Conservation (phyloP, 2,113 vertebrate genomes). For the Tamias sibiricus region DNA sequence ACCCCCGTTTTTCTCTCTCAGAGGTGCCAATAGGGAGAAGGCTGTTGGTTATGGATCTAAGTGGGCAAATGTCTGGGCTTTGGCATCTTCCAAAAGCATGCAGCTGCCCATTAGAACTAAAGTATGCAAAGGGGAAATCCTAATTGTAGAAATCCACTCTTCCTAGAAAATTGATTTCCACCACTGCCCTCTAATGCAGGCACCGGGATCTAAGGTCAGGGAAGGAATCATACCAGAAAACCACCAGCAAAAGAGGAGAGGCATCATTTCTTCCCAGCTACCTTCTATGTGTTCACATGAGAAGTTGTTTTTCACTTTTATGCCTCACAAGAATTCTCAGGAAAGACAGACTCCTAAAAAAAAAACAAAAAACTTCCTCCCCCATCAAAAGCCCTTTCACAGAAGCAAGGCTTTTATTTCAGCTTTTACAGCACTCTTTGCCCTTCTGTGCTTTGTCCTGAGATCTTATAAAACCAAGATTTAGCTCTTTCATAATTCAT, state of each 20-base stretch:
- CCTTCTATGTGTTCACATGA: background rate
- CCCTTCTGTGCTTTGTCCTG: constrained; percentile 41
- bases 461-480: constrained; percentile 70
- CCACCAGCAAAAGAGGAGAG: background rate
- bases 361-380: constrained; percentile 5
- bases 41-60: background rate
- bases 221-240: background rate
- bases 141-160: background rate
- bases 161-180: constrained; percentile 6
- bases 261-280: background rate
- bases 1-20: background rate
- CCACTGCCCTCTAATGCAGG: background rate
- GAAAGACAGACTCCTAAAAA: constrained; percentile 49
- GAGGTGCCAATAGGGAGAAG: background rate
- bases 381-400: background rate
- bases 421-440: background rate
- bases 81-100: background rate
- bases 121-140: background rate
- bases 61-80: background rate
- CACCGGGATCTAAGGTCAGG: background rate
- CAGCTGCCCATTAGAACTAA: background rate
- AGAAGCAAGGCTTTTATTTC: constrained; percentile 43
- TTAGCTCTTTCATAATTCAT: constrained; percentile 65
- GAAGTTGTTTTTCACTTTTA: constrained; percentile 25
- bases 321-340: constrained; percentile 31